Evolutionary conservation across 2,888 invertebrate species (phyloP), one percentile per base, ranked within the genome.

Genomic region (Temnothorax ravouxi): DNA sequence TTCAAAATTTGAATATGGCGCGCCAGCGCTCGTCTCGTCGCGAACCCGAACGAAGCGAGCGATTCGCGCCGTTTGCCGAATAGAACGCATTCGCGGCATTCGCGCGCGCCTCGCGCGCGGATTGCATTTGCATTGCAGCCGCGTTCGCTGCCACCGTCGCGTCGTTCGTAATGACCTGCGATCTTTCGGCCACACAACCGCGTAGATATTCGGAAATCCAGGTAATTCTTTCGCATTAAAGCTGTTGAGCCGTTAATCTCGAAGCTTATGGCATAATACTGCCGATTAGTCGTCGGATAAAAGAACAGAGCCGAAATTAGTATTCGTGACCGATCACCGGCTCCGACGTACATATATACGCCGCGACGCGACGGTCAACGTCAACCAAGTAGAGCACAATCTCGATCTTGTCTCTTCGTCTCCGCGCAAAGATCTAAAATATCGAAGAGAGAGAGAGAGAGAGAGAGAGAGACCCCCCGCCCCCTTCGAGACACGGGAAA

Each of bases 1-100:
- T 4, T 11, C 15, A 38, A 34, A 69, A 69, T 38, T 54, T 38
- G 38, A 71, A 71, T 21, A 54, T 54, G 29, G n/a, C 69, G 29
- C 50, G 29, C 25, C 34, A 34, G 6, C 21, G 8, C 18, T 47
- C 3, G 29, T 18, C 11, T 18, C 3, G 15, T 11, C 66, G 66
- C 25, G 44, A 67, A 18, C 18, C 2, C 25, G 44, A 67, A 11
- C 29, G 5, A 47, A 25, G 3, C 25, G 15, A 41, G 41, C 41
- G 18, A 29, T 25, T 56, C 41, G 25, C 38, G 25, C 38, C 38
- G 11, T 4, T 25, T 29, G 41, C n/a, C 50, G 72, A 1, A n/a
- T n/a, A n/a, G n/a, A n/a, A 29, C 41, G 47, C 44, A 21, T 38
- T 15, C 21, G n/a, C 25, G 18, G n/a, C n/a, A n/a, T n/a, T n/a